Conservation (phyloP, 2,113 vertebrate genomes). For the Silurus meridionalis region DNA sequence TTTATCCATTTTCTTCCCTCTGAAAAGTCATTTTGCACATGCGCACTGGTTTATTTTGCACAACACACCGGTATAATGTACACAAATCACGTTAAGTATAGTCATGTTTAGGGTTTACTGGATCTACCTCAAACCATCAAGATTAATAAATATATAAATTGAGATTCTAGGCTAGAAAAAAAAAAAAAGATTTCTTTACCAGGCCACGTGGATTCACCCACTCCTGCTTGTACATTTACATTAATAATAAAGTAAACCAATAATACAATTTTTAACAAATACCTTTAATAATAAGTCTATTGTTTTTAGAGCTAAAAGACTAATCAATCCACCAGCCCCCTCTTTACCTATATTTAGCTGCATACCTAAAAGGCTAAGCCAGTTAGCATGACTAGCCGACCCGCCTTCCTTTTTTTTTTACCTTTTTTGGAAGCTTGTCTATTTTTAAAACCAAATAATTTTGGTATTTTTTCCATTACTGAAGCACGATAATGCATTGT, state of each 20-base stretch:
- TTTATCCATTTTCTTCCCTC: background rate
- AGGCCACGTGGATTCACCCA: background rate
- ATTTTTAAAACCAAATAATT: background rate
- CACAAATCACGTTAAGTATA: background rate
- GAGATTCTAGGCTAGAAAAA: background rate
- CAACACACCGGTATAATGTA: background rate
- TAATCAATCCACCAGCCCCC: background rate
- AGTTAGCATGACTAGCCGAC: background rate
- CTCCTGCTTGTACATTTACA: too few species aligned
- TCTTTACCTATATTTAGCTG: background rate
- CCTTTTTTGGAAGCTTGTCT: conserved; percentile 24
- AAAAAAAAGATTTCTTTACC: background rate
- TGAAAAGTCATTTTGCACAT: background rate
- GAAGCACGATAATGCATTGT: background rate
- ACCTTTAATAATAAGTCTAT: too few species aligned
- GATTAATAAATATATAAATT: too few species aligned
- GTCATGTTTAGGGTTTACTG: background rate
- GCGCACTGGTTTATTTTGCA: background rate
- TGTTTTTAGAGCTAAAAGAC: too few species aligned
- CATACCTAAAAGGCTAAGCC: background rate
- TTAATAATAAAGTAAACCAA: background rate
- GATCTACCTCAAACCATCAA: too few species aligned
- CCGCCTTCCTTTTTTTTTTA: background rate
- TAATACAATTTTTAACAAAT: background rate
- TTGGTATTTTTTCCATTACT: too few species aligned